Evolutionary conservation across 2,888 invertebrate genomes (phyloP).

Genomic region (Ceramica pisi): DNA sequence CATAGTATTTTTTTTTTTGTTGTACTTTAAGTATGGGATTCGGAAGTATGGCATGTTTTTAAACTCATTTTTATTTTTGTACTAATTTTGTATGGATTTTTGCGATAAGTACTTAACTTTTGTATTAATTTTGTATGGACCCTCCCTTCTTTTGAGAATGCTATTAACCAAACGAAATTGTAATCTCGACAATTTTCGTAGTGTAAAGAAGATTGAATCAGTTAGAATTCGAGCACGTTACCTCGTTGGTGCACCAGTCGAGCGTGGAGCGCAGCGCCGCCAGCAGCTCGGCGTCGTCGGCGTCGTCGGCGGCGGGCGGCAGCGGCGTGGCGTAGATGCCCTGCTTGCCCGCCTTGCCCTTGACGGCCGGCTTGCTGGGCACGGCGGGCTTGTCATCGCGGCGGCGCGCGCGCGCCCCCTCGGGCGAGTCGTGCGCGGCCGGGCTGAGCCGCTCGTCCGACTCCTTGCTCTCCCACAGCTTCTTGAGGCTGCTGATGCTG

Average conservation of each 20-base stretch:
- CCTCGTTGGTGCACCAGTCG: constrained; percentile 90
- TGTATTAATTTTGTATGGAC: too few species aligned
- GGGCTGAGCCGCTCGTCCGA: constrained; percentile 92
- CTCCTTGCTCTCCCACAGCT: constrained; percentile 97
- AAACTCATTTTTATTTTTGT: too few species aligned
- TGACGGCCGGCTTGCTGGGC: constrained; percentile 92
- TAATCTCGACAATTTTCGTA: too few species aligned
- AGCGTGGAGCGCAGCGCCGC: constrained; percentile 91
- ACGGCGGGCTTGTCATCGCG: constrained; percentile 91
- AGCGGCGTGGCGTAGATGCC: constrained; percentile 96
- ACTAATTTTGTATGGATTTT: too few species aligned
- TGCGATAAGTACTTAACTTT: too few species aligned
- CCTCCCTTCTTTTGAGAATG: too few species aligned
- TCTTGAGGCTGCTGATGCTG: constrained; percentile 97
- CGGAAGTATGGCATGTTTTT: too few species aligned
- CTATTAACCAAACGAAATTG: too few species aligned
- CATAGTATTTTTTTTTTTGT: too few species aligned
- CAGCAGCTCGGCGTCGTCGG: constrained; percentile 84
- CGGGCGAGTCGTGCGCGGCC: constrained; percentile 88
- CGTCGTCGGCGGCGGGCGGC: constrained; percentile 77
- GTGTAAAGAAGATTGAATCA: neutral
- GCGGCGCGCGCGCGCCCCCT: constrained; percentile 54
- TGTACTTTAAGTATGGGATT: too few species aligned
- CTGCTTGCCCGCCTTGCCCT: constrained; percentile 88
- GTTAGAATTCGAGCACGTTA: neutral